Percentiles rank a stretch among this genome's conserved stretches.
Evolutionary conservation across 1,140 invertebrate genomes (phyloP).

Genomic region (Magallana angulata): DNA sequence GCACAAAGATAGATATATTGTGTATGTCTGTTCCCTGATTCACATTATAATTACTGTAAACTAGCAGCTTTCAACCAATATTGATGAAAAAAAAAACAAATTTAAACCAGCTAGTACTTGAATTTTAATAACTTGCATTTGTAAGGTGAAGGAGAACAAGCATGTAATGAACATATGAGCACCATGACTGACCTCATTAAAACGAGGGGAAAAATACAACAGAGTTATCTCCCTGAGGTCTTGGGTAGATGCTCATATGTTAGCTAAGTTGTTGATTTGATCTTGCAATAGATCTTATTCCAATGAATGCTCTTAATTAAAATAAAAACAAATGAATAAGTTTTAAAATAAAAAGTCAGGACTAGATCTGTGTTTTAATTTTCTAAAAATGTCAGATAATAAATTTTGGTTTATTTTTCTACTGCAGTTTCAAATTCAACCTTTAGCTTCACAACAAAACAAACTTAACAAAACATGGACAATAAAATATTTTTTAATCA

Average conservation of each 20-base stretch:
- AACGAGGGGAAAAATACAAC: background rate
- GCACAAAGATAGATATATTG: too few relatives aligned
- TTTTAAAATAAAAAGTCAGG: background rate
- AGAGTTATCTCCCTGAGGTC: background rate
- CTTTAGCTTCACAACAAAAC: background rate
- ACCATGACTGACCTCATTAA: background rate
- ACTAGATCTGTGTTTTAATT: background rate
- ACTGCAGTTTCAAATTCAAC: slow-evolving; percentile 33
- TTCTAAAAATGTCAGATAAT: background rate
- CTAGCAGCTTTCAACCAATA: too few relatives aligned
- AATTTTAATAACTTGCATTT: too few relatives aligned
- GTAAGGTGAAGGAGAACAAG: background rate
- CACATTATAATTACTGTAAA: too few relatives aligned
- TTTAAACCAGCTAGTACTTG: too few relatives aligned
- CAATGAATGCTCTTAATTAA: too few relatives aligned
- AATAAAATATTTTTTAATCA: background rate
- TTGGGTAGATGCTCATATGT: background rate
- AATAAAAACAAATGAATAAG: background rate
- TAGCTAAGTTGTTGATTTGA: slow-evolving; percentile 25
- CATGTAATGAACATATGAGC: background rate
- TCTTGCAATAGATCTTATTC: slow-evolving; percentile 14
- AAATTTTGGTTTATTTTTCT: background rate
- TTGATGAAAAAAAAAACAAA: too few relatives aligned
- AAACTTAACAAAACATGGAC: background rate
- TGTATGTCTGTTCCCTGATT: too few relatives aligned